Evolutionary conservation across 2,888 invertebrate genomes (phyloP).

Genomic region (Tiliacea citrago): DNA sequence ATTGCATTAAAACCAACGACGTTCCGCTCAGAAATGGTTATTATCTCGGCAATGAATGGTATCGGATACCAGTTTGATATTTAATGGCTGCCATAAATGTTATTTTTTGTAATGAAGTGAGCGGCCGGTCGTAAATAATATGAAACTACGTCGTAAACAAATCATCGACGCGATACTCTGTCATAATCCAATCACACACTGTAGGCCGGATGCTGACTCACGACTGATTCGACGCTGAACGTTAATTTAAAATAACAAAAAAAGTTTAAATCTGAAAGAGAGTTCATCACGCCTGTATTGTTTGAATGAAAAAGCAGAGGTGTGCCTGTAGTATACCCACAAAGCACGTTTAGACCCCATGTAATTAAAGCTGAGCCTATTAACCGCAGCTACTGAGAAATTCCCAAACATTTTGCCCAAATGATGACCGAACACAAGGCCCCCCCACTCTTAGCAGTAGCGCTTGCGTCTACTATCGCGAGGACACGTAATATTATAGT

Average conservation of each 20-base stretch:
- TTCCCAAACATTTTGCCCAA: neutral
- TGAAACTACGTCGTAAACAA: constrained; percentile 61
- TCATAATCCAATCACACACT: constrained; percentile 48
- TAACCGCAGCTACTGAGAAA: neutral
- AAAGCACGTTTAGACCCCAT: neutral
- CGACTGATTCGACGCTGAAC: neutral
- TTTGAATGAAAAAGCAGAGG: neutral
- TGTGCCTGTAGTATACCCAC: neutral
- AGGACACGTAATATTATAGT: neutral
- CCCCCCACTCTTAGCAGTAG: too few species aligned
- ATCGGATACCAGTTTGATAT: constrained; percentile 42
- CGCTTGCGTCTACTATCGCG: neutral
- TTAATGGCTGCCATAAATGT: constrained; percentile 52
- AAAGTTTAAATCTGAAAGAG: neutral
- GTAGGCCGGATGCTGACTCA: constrained; percentile 37
- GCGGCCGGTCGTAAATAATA: constrained; percentile 57
- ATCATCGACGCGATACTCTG: constrained; percentile 56
- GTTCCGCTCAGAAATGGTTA: constrained; percentile 50
- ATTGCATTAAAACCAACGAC: constrained; percentile 43
- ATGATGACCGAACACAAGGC: neutral
- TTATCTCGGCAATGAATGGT: constrained; percentile 29
- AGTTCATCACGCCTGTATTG: neutral
- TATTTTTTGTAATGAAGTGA: constrained; percentile 61
- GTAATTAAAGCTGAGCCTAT: neutral
- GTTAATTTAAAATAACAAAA: neutral